Percentiles rank a stretch among this genome's conserved stretches.
Conservation (phyloP, 1,140 invertebrate genomes). For the Hyles vespertilio region DNA sequence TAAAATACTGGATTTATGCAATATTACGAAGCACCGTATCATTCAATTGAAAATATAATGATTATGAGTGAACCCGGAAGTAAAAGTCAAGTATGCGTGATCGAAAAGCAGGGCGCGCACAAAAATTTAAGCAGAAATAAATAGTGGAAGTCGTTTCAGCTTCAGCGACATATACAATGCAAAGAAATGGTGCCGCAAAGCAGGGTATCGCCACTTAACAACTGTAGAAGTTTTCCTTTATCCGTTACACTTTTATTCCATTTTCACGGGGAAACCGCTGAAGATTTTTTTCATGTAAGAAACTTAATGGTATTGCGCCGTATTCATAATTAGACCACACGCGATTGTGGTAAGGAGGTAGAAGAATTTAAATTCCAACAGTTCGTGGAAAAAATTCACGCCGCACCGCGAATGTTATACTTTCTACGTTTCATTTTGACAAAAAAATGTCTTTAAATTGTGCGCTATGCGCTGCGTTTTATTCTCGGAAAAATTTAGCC, state of each 20-base stretch:
- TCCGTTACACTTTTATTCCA: constrained; percentile 42
- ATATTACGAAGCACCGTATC: too few relatives aligned
- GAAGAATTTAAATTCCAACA: constrained; percentile 60
- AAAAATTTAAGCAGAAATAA: too few relatives aligned
- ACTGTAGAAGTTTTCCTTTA: constrained; percentile 39
- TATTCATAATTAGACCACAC: constrained; percentile 71
- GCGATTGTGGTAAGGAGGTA: constrained; percentile 47
- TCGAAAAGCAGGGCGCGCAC: constrained; percentile 7
- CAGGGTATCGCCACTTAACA: constrained; percentile 43
- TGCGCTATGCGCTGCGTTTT: constrained; percentile 48
- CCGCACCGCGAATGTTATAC: constrained; percentile 46
- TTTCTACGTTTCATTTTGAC: constrained; percentile 54
- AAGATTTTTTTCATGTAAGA: constrained; percentile 31
- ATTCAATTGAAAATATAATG: too few relatives aligned
- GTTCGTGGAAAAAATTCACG: constrained; percentile 64
- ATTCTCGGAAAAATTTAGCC: constrained; percentile 51
- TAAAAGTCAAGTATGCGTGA: constrained; percentile 8
- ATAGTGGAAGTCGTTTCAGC: constrained; percentile 37
- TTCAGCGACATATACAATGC: constrained; percentile 35
- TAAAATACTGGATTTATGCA: too few relatives aligned
- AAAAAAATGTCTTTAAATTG: constrained; percentile 62
- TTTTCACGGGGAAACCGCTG: constrained; percentile 34
- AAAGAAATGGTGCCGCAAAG: constrained; percentile 34
- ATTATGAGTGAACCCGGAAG: too few relatives aligned
- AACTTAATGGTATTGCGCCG: constrained; percentile 32